Evolutionary conservation across 2,888 invertebrate species (phyloP).

Genomic region (Limnephilus rhombicus): DNA sequence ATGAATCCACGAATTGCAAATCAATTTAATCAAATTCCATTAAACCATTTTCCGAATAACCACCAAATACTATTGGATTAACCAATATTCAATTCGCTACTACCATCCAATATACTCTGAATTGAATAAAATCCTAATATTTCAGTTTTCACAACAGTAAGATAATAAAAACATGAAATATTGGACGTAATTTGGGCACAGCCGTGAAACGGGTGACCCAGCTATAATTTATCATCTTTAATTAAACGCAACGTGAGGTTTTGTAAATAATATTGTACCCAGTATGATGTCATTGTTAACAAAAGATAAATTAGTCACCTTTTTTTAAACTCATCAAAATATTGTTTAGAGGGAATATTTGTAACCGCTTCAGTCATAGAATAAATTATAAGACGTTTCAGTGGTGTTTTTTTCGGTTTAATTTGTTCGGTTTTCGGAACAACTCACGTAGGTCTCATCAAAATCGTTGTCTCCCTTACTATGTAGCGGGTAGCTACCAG

Average conservation of each 20-base stretch:
- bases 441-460: no score
- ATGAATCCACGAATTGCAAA: background rate
- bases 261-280: constrained; percentile 11
- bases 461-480: no score
- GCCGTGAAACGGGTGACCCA: background rate
- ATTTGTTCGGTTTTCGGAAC: no score
- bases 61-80: background rate
- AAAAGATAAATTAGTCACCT: background rate
- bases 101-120: background rate
- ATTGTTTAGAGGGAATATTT: background rate
- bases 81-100: background rate
- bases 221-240: constrained; percentile 27
- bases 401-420: no score
- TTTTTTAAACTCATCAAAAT: background rate
- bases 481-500: no score
- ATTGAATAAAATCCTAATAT: constrained; percentile 1
- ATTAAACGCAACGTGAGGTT: constrained; percentile 7
- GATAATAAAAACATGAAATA: constrained; percentile 12
- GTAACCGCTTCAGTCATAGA: no score
- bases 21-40: background rate
- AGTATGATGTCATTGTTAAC: constrained; percentile 14
- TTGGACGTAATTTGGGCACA: constrained; percentile 9
- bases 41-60: background rate
- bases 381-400: no score
- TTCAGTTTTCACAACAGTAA: background rate